Percentiles rank a stretch among this genome's conserved stretches.
These are phyloP conservation scores for Arrhamphus sclerolepis DNA, from an alignment of 2,797 vertebrate species.

Conservation along the genomic window DNA sequence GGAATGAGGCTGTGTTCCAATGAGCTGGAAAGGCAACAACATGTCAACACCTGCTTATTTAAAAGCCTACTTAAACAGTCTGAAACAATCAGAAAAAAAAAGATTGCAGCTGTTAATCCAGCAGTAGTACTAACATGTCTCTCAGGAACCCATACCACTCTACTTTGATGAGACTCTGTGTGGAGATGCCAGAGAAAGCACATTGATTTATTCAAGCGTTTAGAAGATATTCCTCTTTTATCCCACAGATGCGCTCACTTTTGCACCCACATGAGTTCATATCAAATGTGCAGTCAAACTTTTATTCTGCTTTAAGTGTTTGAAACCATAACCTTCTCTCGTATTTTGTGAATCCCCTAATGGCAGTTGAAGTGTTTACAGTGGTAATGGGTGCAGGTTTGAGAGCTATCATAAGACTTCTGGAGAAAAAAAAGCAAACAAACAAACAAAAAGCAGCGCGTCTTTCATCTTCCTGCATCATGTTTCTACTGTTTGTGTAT, in stretches of 20 bases:
- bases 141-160: conserved; percentile 12
- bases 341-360: conserved; percentile 43
- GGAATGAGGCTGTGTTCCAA: too few relatives aligned
- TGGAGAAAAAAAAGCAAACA: too few relatives aligned
- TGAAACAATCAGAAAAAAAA: background rate
- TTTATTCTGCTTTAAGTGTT: conserved; percentile 45
- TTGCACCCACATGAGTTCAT: background rate
- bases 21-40: too few relatives aligned
- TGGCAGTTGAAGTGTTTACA: too few relatives aligned
- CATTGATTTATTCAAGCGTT: background rate
- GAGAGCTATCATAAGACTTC: too few relatives aligned
- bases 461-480: conserved; percentile 48
- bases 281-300: conserved; percentile 48
- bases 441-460: conserved; percentile 40
- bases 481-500: too few relatives aligned
- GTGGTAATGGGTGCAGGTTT: too few relatives aligned
- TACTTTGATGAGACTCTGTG: conserved; percentile 24
- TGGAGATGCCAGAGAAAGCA: conserved; percentile 9
- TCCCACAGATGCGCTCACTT: too few relatives aligned
- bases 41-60: too few relatives aligned
- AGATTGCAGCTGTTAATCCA: conserved; percentile 5
- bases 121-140: conserved; percentile 13
- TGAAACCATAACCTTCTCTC: conserved; percentile 49
- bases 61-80: too few relatives aligned
- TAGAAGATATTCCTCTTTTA: too few relatives aligned